Evolutionary conservation across 1,140 invertebrate species (phyloP).

Genomic region (Mesaphorura yosii): DNA sequence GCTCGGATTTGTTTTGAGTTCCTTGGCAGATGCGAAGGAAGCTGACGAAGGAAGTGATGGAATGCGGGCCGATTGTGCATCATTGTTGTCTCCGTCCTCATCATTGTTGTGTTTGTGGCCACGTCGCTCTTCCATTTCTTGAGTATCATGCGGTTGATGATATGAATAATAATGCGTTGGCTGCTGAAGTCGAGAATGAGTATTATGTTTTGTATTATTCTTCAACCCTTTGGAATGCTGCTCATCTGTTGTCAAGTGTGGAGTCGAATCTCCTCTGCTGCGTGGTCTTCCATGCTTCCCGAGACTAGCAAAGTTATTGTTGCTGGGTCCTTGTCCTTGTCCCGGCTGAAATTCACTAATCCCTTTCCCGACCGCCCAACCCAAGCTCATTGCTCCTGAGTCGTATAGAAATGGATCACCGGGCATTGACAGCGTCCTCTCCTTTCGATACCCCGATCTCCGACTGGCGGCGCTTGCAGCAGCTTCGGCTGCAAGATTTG

Average conservation of each 20-base stretch:
- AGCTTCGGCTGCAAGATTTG: conserved; percentile 40
- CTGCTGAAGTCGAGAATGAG: too few relatives aligned
- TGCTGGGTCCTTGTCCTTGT: too few relatives aligned
- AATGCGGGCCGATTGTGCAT: not conserved
- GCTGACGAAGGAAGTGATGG: not conserved
- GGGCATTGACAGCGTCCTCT: not conserved
- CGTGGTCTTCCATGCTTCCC: too few relatives aligned
- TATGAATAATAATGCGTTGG: too few relatives aligned
- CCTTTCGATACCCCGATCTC: not conserved
- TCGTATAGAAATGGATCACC: conserved; percentile 6
- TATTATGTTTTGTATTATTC: too few relatives aligned
- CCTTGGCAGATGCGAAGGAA: not conserved
- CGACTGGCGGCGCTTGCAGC: not conserved
- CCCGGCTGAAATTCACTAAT: conserved; percentile 28
- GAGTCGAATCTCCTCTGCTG: too few relatives aligned
- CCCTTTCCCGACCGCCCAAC: conserved; percentile 17
- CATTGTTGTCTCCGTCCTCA: too few relatives aligned
- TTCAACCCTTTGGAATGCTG: too few relatives aligned
- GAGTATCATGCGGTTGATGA: too few relatives aligned
- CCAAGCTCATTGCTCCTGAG: conserved; percentile 1
- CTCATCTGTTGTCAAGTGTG: too few relatives aligned
- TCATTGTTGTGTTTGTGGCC: not conserved
- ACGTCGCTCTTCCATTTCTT: not conserved
- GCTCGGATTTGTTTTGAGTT: too few relatives aligned
- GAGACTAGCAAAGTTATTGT: too few relatives aligned